Evolutionary conservation across 2,113 vertebrate genomes (phyloP), one percentile per base, ranked within the genome.

Genomic region (Tiliqua scincoides): DNA sequence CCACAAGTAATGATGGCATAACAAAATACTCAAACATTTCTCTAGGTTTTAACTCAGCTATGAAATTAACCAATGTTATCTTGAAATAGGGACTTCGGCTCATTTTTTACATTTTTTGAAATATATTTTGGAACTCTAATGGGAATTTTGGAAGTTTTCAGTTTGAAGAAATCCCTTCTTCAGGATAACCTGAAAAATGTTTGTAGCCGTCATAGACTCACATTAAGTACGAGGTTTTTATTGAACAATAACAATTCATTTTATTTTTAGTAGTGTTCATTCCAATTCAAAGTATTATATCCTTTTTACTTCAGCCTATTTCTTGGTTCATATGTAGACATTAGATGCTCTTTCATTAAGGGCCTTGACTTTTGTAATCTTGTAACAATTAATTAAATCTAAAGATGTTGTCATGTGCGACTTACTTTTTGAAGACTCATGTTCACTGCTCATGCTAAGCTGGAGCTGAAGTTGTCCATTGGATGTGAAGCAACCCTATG

Each of bases 21-120:
- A 91, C 83, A 91, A 93, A 94, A 93, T 95, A 94, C 87, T 88
- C 90, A 84, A 91, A 91, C 89, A 90, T 94, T 89, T 94, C 91
- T 93, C 80, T 91, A 93, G 90, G 90, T 89, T 95, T 94, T 93
- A 94, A 94, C 88, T 92, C 90, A 93, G 89, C 92, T 95, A 91
- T 91, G 91, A 94, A 95, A 94, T 95, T 94, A 94, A 89, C 88
- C 86, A 91, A 88, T 92, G 92, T 94, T 89, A 93, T 90, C 84
- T 43, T 85, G 52, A 65, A 90, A 91, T n/a, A 86, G 79, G 43
- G 3, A 14, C 65, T 17, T 5, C 1, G 80, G 63, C 79, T 89
- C 76, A 79, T 89, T 91, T n/a, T 1, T 61, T 2, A 0, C 88
- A 67, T 27, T 11, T 54, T 32, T 77, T 57, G 32, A 77, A 77